Percentiles rank a stretch among this genome's conserved stretches.
phyloP scores from a whole-genome alignment of 2,113 vertebrate species.

The Peromyscus californicus region DNA sequence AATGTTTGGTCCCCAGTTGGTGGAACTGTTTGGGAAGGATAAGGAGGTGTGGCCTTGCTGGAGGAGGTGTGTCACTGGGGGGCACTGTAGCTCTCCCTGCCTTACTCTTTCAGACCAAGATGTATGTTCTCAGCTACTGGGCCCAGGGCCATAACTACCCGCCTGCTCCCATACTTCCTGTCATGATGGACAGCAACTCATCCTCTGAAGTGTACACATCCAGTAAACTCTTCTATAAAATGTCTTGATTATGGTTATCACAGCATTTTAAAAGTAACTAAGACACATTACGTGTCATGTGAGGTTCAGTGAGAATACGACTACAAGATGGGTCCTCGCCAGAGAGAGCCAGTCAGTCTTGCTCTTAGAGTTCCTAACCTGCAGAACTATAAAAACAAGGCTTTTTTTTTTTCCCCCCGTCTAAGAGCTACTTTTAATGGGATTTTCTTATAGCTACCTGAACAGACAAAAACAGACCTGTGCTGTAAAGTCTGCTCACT shows the following conservation, averaged over 20 bases:
- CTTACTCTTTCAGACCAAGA: neutral
- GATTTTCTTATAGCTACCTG: neutral
- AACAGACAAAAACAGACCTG: neutral
- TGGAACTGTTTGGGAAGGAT: neutral
- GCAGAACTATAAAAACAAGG: neutral
- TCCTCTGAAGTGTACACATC: too few relatives aligned
- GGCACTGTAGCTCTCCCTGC: neutral
- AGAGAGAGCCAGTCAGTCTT: neutral
- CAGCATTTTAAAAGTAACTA: neutral
- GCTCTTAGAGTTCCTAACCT: neutral
- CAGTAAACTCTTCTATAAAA: neutral
- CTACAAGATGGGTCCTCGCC: neutral
- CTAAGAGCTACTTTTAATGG: neutral
- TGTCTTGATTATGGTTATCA: neutral
- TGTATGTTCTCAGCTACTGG: neutral
- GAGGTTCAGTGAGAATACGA: neutral
- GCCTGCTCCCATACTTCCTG: neutral
- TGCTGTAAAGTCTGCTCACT: slow-evolving; percentile 1
- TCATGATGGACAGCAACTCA: neutral
- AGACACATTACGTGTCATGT: fast-evolving
- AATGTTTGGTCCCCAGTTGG: neutral
- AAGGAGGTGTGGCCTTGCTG: neutral
- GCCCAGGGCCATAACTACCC: neutral
- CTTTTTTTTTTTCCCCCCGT: neutral
- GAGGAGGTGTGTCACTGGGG: neutral